Evolutionary conservation across 2,113 vertebrate genomes (phyloP).

Genomic region (Zosterops hypoxanthus): DNA sequence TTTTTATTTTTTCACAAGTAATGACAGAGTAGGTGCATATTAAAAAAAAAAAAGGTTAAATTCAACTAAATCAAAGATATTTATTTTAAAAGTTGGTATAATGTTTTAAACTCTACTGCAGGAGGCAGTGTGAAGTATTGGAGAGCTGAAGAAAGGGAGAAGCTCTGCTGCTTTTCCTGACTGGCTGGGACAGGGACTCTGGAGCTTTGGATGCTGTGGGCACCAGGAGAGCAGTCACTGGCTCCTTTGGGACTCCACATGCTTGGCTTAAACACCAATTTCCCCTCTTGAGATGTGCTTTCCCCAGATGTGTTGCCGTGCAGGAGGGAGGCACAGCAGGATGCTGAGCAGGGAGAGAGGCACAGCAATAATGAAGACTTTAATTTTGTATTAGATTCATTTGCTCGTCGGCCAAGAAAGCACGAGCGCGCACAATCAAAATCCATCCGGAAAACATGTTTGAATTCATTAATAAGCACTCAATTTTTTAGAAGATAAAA

Average conservation of each 20-base stretch:
- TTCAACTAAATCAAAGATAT: not conserved
- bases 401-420: not conserved
- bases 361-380: conserved; percentile 10
- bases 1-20: not conserved
- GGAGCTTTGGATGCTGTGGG: not conserved
- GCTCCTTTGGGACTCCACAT: not conserved
- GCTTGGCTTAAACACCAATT: not conserved
- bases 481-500: conserved; percentile 15
- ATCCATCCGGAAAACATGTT: not conserved
- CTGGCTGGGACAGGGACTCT: not conserved
- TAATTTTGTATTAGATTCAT: not conserved
- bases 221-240: not conserved
- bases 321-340: not conserved
- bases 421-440: not conserved
- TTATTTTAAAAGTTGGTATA: not conserved
- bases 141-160: not conserved
- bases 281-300: not conserved
- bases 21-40: not conserved
- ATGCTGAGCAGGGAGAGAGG: not conserved
- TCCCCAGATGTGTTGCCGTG: not conserved
- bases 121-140: not conserved
- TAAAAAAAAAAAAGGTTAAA: not conserved
- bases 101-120: not conserved
- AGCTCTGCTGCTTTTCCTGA: not conserved
- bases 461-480: conserved; percentile 24